Evolutionary conservation across 2,888 invertebrate genomes (phyloP), one percentile per base, ranked within the genome.

Genomic region (Coelinius sp.): DNA sequence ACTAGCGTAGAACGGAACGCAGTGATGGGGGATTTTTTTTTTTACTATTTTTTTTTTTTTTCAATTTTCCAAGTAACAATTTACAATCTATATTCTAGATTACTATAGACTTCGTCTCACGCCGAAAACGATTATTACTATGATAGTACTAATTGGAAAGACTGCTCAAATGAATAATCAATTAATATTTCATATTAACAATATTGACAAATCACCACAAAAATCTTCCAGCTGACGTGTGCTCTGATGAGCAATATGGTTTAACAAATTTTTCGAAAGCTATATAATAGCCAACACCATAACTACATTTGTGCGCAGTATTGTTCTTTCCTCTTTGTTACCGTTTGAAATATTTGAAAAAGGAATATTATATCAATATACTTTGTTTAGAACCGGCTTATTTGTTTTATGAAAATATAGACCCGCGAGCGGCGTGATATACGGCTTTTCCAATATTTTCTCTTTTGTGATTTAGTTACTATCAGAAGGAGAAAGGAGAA

Each of bases 1-100:
- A 76, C 76, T 76, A 76, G 76, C 77, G 77, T 72, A 76, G 75
- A 76, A 74, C 77, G 73, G 73, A 76, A 75, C 76, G 75, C 70
- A 75, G 74, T 74, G 70, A 65, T 73, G 73, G 73, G 75, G 71
- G 41, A 46, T 67, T 62, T 38, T 38, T 62, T 44, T 74, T 65
- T 46, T 31, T 27, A n/a, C 53, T 56, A 66, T 56, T 56, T 38
- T 52, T 62, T 67, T 56, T 63, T 67, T 70, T 49, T 62, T 65
- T 68, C 64, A 63, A 44, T 41, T 63, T n/a, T 38, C 41, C 8
- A 38, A 68, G 62, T 63, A 69, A 67, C 7, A 68, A 56, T 27
- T 41, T 27, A 41, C 12, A 38, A 10, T 27, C 6, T n/a, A 14
- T 62, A 24, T 62, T 44, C 53, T 49, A 7, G 14, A 53, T 25